Percentiles rank a stretch among this genome's conserved stretches.
Evolutionary conservation across 2,888 invertebrate species (phyloP).

Genomic region (Drosophila nr. fundita): DNA sequence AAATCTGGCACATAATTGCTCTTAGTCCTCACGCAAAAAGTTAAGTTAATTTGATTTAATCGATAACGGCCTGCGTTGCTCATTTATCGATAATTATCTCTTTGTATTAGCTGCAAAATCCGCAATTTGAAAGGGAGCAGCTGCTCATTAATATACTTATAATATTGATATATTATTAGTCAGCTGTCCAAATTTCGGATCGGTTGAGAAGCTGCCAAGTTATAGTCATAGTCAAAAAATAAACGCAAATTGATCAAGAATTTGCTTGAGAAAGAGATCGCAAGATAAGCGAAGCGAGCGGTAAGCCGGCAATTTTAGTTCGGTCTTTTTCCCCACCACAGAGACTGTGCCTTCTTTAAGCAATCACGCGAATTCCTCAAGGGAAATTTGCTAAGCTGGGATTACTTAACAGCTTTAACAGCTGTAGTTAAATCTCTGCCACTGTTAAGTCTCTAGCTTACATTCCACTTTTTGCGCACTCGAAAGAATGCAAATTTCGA

Average conservation of each 20-base stretch:
- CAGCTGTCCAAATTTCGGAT: not conserved
- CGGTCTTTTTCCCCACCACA: not conserved
- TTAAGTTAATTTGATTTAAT: not conserved
- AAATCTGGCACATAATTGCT: not conserved
- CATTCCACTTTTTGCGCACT: conserved; percentile 85
- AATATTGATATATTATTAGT: not conserved
- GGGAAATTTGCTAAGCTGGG: not conserved
- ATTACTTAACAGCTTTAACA: not conserved
- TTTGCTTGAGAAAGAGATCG: not conserved
- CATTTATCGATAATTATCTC: too few species aligned
- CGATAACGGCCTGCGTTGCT: not conserved
- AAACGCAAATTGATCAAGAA: not conserved
- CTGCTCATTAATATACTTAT: not conserved
- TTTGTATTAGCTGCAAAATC: not conserved
- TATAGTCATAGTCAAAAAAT: not conserved
- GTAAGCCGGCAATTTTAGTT: not conserved
- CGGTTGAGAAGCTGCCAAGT: not conserved
- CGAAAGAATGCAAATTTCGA: conserved; percentile 84
- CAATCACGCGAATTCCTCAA: not conserved
- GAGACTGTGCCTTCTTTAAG: not conserved
- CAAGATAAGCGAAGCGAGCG: not conserved
- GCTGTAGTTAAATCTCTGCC: not conserved
- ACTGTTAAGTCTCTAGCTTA: conserved; percentile 62
- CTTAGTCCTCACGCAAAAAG: not conserved
- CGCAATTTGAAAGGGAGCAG: not conserved